Conservation (phyloP, 1,140 invertebrate genomes). For the Danaus melanippus region DNA sequence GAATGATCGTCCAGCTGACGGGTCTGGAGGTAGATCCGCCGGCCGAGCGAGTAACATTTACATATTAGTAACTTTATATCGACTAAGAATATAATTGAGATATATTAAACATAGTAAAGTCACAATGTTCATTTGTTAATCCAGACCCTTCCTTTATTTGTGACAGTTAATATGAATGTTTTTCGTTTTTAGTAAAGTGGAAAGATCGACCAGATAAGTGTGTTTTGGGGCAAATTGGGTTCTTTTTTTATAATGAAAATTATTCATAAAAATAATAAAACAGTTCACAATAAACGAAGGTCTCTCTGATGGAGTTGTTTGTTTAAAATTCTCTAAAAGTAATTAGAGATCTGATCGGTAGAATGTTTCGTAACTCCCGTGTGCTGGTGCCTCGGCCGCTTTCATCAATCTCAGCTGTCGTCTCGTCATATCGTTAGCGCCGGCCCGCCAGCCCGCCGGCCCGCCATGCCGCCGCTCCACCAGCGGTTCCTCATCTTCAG, state of each 20-base stretch:
- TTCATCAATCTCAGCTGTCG: conserved; percentile 7
- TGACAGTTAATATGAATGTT: conserved; percentile 7
- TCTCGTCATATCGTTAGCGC: conserved; percentile 3
- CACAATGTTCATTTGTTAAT: conserved; percentile 13
- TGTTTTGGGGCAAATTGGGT: too few species aligned
- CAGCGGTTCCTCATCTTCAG: not conserved
- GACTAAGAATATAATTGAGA: conserved; percentile 31
- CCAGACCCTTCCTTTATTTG: conserved; percentile 1
- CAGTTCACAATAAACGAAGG: too few species aligned
- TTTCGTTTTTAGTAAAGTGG: too few species aligned
- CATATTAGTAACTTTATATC: conserved; percentile 44
- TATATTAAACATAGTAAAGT: conserved; percentile 25
- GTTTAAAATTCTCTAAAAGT: too few species aligned
- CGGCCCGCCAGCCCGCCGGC: not conserved
- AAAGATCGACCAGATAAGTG: too few species aligned
- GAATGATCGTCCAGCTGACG: conserved; percentile 42
- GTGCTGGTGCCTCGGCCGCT: conserved; percentile 1
- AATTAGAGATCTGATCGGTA: too few species aligned
- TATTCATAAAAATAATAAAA: too few species aligned
- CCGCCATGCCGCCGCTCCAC: not conserved
- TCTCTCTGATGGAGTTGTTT: too few species aligned
- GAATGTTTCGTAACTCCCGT: conserved; percentile 2
- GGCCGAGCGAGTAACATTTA: conserved; percentile 47
- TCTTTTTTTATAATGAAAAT: too few species aligned
- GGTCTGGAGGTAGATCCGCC: conserved; percentile 40